phyloP scores from a whole-genome alignment of 2,888 invertebrate genomes.

The Parnassius orleans region DNA sequence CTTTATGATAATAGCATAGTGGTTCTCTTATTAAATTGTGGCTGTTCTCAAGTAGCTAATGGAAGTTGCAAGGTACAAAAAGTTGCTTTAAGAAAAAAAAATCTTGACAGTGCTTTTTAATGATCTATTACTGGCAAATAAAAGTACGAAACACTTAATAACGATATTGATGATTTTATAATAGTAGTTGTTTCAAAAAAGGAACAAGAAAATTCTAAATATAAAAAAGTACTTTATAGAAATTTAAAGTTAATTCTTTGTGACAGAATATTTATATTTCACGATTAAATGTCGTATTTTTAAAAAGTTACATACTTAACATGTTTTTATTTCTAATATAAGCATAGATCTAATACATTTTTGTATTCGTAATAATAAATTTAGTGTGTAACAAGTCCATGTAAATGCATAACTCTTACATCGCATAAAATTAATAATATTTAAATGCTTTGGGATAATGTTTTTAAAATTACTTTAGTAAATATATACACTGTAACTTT shows the following conservation, averaged over 20 bases:
- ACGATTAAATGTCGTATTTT: conserved; percentile 9
- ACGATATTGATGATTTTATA: no score
- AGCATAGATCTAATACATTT: conserved; percentile 21
- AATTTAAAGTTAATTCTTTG: no score
- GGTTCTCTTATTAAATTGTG: no score
- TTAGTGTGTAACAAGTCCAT: conserved; percentile 4
- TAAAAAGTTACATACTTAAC: conserved; percentile 3
- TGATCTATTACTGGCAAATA: no score
- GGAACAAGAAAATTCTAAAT: not conserved
- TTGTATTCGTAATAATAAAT: conserved; percentile 6
- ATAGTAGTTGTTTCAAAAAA: no score
- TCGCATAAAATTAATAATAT: conserved; percentile 7
- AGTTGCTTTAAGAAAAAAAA: no score
- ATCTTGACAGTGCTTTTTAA: no score
- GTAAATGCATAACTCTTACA: conserved; percentile 12
- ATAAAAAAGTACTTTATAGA: conserved; percentile 25
- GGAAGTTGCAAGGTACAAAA: no score
- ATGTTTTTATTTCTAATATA: conserved; percentile 4
- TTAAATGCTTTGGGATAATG: conserved; percentile 17
- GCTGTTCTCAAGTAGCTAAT: no score
- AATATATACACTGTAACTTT: conserved; percentile 38
- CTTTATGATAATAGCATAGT: no score
- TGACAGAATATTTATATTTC: conserved; percentile 5
- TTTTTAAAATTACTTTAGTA: conserved; percentile 17
- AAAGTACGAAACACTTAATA: no score